These are phyloP conservation scores for Nylanderia fulva DNA, from an alignment of 1,140 invertebrate species.

Conservation along the genomic window DNA sequence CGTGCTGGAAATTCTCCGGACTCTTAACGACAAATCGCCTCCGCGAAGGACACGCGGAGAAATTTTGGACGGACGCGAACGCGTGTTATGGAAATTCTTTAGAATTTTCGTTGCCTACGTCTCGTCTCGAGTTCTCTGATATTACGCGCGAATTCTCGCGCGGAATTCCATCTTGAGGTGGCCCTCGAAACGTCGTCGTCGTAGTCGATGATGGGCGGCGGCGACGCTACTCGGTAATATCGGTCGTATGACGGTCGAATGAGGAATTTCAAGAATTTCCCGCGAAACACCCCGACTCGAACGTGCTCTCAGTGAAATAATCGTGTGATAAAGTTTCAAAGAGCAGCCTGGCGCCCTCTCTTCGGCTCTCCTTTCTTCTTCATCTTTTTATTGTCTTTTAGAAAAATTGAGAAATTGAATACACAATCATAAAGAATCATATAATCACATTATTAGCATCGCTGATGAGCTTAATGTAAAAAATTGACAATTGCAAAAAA, in stretches of 20 bases:
- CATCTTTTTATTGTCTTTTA: neutral
- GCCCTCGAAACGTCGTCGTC: conserved; percentile 7
- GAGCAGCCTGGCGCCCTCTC: neutral
- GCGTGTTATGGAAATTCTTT: conserved; percentile 60
- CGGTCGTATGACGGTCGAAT: conserved; percentile 47
- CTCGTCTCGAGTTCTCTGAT: conserved; percentile 55
- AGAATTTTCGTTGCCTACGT: conserved; percentile 25
- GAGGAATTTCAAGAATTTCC: conserved; percentile 60
- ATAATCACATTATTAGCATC: neutral
- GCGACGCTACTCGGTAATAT: conserved; percentile 49
- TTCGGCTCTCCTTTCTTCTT: neutral
- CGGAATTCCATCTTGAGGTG: conserved; percentile 58
- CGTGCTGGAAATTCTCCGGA: conserved; percentile 22
- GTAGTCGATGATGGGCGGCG: neutral
- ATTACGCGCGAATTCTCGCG: conserved; percentile 63
- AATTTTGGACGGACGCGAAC: neutral
- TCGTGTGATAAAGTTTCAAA: conserved; percentile 27
- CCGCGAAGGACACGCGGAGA: neutral
- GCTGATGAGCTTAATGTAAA: neutral
- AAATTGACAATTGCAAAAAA: neutral
- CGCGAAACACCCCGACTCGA: conserved; percentile 9
- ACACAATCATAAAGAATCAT: neutral
- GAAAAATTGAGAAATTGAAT: conserved; percentile 20
- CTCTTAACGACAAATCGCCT: conserved; percentile 51
- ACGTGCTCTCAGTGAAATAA: conserved; percentile 38